Evolutionary conservation across 2,888 invertebrate genomes (phyloP), one percentile per base, ranked within the genome.

Genomic region (Ormyrus labotus): DNA sequence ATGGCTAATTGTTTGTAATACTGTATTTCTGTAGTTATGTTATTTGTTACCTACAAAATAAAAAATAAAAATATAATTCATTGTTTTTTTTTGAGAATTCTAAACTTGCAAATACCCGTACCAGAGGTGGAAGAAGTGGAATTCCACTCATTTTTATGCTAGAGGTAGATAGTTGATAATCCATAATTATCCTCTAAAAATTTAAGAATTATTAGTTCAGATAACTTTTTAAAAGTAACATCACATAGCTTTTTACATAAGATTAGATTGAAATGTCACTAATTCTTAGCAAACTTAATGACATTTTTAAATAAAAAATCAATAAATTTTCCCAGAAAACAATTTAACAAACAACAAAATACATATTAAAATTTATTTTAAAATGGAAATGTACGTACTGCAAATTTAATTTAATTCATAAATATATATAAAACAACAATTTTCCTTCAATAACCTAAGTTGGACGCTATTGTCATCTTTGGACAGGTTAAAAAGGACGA

Each of bases 101-200:
- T 51, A 63, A 51, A 58, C 47, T 55, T 69, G 19, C 6, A 77
- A 61, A 58, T 63, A 50, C 82, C 92, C 93, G 93, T 92, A 96
- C 96, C 91, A 96, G 91, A 67, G 96, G 96, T 73, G 96, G 96
- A 82, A 96, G 92, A 83, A 96, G 94, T 34, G 95, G 94, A 71
- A 93, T 91, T 78, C 96, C 96, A 90, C 94, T 94, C 84, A 96
- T 92, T 92, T 93, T 94, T 89, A 96, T 95, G 85, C 94, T 69
- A 53, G 76, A 60, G 8, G 51, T 51, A 7, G 73, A 67, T 6
- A 68, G 11, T 0, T 61, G 48, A 57, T 70, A 51, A 5, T 79
- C 82, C 82, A 82, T 79, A 11, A 34, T 81, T 70, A 60, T 45
- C 5, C 51, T 50, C 61, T 67, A 47, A 34, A 45, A 51, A 34